phyloP scores from a whole-genome alignment of 2,797 vertebrate species.

The Oryzias dopingdopingensis region DNA sequence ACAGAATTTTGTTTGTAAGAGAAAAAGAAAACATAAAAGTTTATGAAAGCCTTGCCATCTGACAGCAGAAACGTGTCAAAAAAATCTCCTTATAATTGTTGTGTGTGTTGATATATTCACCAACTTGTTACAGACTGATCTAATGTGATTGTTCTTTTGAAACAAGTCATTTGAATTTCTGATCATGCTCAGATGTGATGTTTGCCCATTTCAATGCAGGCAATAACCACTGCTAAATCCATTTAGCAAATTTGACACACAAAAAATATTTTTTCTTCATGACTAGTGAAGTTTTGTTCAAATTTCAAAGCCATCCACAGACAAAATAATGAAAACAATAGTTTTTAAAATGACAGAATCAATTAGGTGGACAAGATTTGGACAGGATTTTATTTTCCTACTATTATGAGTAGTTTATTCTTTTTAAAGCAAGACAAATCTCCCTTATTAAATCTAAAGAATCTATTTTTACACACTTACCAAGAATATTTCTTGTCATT shows the following conservation, averaged over 20 bases:
- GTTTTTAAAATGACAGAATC: conserved; percentile 15
- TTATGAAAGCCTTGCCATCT: conserved; percentile 33
- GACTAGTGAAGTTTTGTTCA: conserved; percentile 38
- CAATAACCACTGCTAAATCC: conserved; percentile 41
- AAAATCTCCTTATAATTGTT: conserved; percentile 30
- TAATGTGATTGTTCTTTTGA: conserved; percentile 43
- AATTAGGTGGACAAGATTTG: conserved; percentile 6
- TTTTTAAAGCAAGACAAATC: conserved; percentile 21
- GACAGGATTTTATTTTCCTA: conserved; percentile 3
- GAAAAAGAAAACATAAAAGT: conserved; percentile 36
- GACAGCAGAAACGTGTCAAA: conserved; percentile 46
- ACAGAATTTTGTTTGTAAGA: conserved; percentile 29
- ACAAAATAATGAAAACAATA: conserved; percentile 3
- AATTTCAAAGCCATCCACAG: conserved; percentile 5
- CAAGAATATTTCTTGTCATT: too few relatives aligned
- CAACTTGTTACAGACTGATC: conserved; percentile 34
- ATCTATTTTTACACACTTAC: too few relatives aligned
- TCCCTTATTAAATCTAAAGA: background rate
- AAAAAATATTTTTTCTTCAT: conserved; percentile 33
- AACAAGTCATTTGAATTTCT: conserved; percentile 38
- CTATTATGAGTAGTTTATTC: background rate
- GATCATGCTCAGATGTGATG: conserved; percentile 30
- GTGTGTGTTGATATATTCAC: conserved; percentile 31
- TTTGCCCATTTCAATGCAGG: conserved; percentile 53
- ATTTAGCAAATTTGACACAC: conserved; percentile 43